A percentile compares a stretch with the other conserved stretches of the same genome.
Evolutionary conservation across 2,888 invertebrate species (phyloP).

Genomic region (Troides oblongomaculatus): DNA sequence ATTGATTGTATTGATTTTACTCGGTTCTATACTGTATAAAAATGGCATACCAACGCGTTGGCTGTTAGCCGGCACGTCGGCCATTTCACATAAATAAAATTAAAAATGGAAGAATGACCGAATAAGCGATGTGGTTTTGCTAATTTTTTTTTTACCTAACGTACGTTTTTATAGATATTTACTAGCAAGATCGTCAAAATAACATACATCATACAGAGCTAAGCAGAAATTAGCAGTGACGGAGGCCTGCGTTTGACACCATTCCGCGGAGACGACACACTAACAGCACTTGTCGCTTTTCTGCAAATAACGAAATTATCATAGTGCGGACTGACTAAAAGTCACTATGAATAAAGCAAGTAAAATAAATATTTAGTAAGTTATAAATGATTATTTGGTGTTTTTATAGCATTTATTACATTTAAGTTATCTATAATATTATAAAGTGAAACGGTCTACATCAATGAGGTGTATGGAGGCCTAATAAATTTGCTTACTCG

Average conservation of each 20-base stretch:
- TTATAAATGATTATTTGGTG: conserved; percentile 13
- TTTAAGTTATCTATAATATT: conserved; percentile 11
- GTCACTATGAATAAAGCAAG: neutral
- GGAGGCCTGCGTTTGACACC: conserved; percentile 62
- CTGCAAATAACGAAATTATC: conserved; percentile 32
- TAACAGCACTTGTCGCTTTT: conserved; percentile 36
- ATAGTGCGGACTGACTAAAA: conserved; percentile 7
- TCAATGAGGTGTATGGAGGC: conserved; percentile 19
- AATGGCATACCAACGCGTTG: conserved; percentile 22
- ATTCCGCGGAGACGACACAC: conserved; percentile 43
- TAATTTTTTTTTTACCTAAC: neutral
- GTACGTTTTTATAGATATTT: neutral
- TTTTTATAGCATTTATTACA: conserved; percentile 2
- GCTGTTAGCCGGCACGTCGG: conserved; percentile 5
- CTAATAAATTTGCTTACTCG: conserved; percentile 31
- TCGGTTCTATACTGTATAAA: conserved; percentile 9
- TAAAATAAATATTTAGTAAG: neutral
- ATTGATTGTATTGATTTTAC: conserved; percentile 22
- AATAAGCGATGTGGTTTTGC: neutral
- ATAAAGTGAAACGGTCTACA: conserved; percentile 26
- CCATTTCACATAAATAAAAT: conserved; percentile 20
- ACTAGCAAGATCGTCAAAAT: conserved; percentile 47
- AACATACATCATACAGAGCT: conserved; percentile 56
- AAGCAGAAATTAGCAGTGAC: conserved; percentile 73
- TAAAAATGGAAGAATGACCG: conserved; percentile 5